These are phyloP conservation scores for Microplitis mediator DNA, from an alignment of 1,140 invertebrate genomes.

Conservation along the genomic window DNA sequence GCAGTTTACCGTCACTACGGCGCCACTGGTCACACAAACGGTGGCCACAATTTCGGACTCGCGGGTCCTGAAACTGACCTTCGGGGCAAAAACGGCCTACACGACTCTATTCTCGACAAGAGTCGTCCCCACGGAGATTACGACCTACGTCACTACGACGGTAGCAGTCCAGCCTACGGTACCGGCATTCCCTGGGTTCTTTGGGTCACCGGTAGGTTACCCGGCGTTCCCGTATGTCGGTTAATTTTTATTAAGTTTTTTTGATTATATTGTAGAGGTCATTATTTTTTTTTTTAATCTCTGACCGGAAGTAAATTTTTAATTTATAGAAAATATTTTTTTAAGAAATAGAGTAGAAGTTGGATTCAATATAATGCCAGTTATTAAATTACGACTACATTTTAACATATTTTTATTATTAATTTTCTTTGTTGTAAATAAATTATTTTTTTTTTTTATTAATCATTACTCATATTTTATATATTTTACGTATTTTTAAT, in stretches of 20 bases:
- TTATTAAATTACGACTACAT: neutral
- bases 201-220: constrained; percentile 73
- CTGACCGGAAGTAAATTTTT: neutral
- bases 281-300: neutral
- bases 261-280: too few relatives aligned
- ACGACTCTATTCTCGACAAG: constrained; percentile 85
- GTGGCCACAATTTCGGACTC: constrained; percentile 80
- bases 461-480: constrained; percentile 15
- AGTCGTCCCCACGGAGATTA: constrained; percentile 81
- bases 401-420: neutral
- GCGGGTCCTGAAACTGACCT: constrained; percentile 82
- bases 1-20: constrained; percentile 80
- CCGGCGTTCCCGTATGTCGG: constrained; percentile 77
- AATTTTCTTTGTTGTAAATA: constrained; percentile 42
- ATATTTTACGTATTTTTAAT: constrained; percentile 16
- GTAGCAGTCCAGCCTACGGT: constrained; percentile 74
- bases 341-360: too few relatives aligned
- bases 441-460: constrained; percentile 36
- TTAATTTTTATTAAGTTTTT: constrained; percentile 49
- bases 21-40: constrained; percentile 79
- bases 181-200: constrained; percentile 72
- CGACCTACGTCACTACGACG: constrained; percentile 80
- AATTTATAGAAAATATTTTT: neutral
- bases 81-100: constrained; percentile 86
- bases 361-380: neutral